A percentile compares a stretch with the other conserved stretches of the same genome.
Conservation (phyloP, 2,797 vertebrate species). For the Acanthopagrus latus region DNA sequence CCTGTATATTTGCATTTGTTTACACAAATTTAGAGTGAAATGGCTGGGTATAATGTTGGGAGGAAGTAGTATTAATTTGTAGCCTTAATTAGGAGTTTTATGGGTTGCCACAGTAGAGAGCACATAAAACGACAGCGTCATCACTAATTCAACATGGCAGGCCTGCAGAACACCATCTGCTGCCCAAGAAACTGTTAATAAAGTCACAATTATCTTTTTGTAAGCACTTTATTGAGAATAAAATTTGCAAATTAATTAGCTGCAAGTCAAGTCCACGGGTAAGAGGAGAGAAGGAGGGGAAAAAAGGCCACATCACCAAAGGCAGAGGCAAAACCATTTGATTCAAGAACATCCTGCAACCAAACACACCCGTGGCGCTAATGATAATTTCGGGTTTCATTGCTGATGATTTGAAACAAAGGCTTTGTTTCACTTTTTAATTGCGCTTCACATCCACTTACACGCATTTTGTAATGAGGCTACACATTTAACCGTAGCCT, state of each 20-base stretch:
- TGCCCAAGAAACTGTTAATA: conserved; percentile 98
- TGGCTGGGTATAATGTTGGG: conserved; percentile 67
- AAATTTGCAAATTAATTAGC: conserved; percentile 98
- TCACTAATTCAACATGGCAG: conserved; percentile 99
- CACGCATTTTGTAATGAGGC: conserved; percentile 74
- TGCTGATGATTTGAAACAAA: conserved; percentile 81
- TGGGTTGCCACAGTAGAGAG: conserved; percentile 91
- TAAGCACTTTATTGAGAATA: conserved; percentile 98
- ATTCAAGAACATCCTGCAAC: conserved; percentile 67
- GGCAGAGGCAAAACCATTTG: conserved; percentile 66
- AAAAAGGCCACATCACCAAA: conserved; percentile 68
- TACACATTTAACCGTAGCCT: conserved; percentile 67
- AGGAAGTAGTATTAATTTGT: conserved; percentile 86
- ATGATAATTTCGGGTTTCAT: conserved; percentile 84
- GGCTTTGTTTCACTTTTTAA: conserved; percentile 78
- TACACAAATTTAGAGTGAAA: conserved; percentile 70
- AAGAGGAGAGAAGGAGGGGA: conserved; percentile 46
- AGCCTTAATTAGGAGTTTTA: conserved; percentile 87
- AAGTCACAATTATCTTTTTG: conserved; percentile 99
- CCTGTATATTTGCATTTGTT: conserved; percentile 76
- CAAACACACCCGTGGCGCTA: conserved; percentile 72
- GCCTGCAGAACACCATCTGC: conserved; percentile 97
- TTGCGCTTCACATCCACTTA: conserved; percentile 75
- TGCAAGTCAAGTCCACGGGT: conserved; percentile 82
- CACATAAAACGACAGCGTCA: conserved; percentile 93